Percentiles rank a stretch among this genome's conserved stretches.
Evolutionary conservation across 1,140 invertebrate species (phyloP).

Genomic region (Pristionchus pacificus): DNA sequence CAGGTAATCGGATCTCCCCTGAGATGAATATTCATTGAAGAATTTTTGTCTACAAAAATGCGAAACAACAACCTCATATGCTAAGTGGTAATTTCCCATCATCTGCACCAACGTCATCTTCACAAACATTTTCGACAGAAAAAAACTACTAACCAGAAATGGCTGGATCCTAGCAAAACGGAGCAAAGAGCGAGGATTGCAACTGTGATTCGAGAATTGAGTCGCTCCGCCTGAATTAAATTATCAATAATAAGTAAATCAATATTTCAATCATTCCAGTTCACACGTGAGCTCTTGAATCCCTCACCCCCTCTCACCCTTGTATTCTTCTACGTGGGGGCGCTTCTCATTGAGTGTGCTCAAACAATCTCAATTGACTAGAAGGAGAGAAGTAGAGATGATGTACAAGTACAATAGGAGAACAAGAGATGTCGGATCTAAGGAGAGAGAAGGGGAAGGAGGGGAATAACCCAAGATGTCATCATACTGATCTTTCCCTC

Average conservation of each 20-base stretch:
- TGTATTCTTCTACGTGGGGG: background rate
- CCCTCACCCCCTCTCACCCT: slow-evolving; percentile 2
- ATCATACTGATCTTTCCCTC: too few relatives aligned
- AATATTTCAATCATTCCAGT: background rate
- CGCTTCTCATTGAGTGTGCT: background rate
- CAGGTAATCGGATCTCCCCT: slow-evolving; percentile 58
- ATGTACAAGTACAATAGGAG: background rate
- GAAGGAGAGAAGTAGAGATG: background rate
- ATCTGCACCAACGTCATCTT: too few relatives aligned
- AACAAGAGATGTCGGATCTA: background rate
- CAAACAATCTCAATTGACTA: background rate
- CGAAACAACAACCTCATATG: too few relatives aligned
- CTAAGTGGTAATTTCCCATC: too few relatives aligned
- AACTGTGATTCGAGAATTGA: slow-evolving; percentile 53
- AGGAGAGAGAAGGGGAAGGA: too few relatives aligned
- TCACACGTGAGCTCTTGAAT: too few relatives aligned
- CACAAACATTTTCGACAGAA: too few relatives aligned
- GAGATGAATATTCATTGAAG: slow-evolving; percentile 47
- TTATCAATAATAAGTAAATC: slow-evolving; percentile 11
- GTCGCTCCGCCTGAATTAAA: slow-evolving; percentile 49
- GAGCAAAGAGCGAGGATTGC: slow-evolving; percentile 45
- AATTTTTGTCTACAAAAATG: too few relatives aligned
- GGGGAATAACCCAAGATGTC: too few relatives aligned
- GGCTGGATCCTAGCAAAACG: slow-evolving; percentile 41
- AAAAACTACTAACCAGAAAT: too few relatives aligned